These are phyloP conservation scores for Clavelina lepadiformis DNA, from an alignment of 23 tunicate species.

Conservation along the genomic window DNA sequence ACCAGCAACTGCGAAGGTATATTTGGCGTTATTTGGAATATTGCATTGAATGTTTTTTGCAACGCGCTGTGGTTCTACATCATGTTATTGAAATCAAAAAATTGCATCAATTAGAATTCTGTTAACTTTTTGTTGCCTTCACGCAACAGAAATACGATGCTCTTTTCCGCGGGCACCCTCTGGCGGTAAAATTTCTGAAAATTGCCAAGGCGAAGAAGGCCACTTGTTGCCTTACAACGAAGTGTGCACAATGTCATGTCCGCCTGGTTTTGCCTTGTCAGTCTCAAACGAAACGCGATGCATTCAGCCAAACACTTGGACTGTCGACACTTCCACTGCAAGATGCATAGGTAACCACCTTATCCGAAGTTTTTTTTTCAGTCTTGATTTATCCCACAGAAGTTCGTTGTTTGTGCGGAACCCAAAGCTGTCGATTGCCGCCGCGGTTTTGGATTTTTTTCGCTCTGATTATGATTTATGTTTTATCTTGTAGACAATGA, in stretches of 20 bases:
- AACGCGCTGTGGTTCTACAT: background rate
- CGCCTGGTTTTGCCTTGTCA: slow-evolving; percentile 50
- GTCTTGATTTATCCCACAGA: too few species aligned
- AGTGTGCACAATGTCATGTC: slow-evolving; percentile 53
- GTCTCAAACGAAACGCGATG: slow-evolving; percentile 31
- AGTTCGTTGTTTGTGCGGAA: too few species aligned
- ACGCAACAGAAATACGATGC: slow-evolving; percentile 66
- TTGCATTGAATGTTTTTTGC: background rate
- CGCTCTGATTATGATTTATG: background rate
- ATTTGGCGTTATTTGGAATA: too few species aligned
- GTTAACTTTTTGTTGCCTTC: too few species aligned
- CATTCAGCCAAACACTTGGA: slow-evolving; percentile 43
- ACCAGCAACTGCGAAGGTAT: slow-evolving; percentile 38
- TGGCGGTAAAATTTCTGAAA: slow-evolving; percentile 20
- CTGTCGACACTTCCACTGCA: slow-evolving; percentile 17
- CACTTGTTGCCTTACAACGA: slow-evolving; percentile 30
- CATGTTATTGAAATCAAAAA: background rate
- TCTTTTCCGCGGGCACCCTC: slow-evolving; percentile 19
- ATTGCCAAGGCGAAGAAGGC: slow-evolving; percentile 2
- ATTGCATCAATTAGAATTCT: too few species aligned
- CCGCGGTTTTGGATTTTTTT: background rate
- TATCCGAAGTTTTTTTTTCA: too few species aligned
- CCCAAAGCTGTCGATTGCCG: too few species aligned
- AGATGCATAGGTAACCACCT: slow-evolving; percentile 61
- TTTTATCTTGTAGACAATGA: slow-evolving; percentile 40